phyloP scores from a whole-genome alignment of 2,113 vertebrate genomes.

The Leptobrachium leishanense region DNA sequence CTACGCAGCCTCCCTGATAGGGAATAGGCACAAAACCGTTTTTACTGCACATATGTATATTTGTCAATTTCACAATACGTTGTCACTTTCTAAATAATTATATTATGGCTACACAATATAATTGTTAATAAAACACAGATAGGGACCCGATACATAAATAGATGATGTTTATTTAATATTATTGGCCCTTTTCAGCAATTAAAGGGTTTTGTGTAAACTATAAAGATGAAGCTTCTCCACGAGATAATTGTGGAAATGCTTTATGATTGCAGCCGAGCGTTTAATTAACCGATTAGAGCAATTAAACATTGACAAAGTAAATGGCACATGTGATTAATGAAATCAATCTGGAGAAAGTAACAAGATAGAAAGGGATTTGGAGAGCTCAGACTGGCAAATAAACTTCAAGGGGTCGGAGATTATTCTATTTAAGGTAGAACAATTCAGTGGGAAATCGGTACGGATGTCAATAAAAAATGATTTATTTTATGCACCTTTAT shows the following conservation, averaged over 20 bases:
- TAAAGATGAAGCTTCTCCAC: slow-evolving; percentile 14
- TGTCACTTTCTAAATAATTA: too few species aligned
- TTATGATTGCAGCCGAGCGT: slow-evolving; percentile 47
- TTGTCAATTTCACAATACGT: too few species aligned
- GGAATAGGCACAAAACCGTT: too few species aligned
- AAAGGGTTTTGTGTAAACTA: slow-evolving; percentile 22
- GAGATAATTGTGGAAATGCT: slow-evolving; percentile 41
- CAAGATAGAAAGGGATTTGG: slow-evolving; percentile 22
- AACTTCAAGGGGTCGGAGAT: not conserved
- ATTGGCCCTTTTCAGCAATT: not conserved
- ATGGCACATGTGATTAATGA: slow-evolving; percentile 50
- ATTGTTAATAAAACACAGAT: too few species aligned
- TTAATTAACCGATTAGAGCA: slow-evolving; percentile 50
- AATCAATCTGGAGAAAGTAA: slow-evolving; percentile 45
- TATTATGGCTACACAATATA: too few species aligned
- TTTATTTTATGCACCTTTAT: not conserved
- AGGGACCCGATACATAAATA: too few species aligned
- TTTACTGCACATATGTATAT: too few species aligned
- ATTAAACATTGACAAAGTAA: slow-evolving; percentile 51
- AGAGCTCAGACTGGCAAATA: slow-evolving; percentile 4
- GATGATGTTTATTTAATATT: not conserved
- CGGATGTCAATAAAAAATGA: slow-evolving; percentile 2
- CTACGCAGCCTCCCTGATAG: too few species aligned
- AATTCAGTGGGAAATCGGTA: not conserved
- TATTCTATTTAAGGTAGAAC: not conserved